phyloP scores from a whole-genome alignment of 2,797 vertebrate species.

The Sebastes dallii region DNA sequence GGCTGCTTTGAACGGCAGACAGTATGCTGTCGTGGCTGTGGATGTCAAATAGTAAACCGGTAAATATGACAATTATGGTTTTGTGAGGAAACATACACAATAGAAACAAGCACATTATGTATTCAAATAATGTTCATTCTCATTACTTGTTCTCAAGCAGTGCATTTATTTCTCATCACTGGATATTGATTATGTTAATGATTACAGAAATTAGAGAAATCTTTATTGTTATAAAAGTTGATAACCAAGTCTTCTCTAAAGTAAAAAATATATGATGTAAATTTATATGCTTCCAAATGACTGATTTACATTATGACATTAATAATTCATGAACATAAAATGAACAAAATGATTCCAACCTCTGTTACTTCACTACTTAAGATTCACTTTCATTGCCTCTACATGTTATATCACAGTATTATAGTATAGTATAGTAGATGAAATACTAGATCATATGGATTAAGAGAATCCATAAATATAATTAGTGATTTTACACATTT shows the following conservation, averaged over 20 bases:
- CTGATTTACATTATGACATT: background rate
- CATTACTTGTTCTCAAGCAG: background rate
- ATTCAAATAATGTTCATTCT: background rate
- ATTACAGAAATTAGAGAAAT: background rate
- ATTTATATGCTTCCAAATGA: background rate
- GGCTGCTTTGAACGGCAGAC: background rate
- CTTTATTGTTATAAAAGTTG: background rate
- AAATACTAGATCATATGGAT: background rate
- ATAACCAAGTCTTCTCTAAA: background rate
- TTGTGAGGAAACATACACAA: background rate
- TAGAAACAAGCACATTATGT: background rate
- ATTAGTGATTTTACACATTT: background rate
- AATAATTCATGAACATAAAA: slow-evolving; percentile 10
- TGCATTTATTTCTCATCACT: background rate
- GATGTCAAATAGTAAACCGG: background rate
- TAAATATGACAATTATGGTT: background rate
- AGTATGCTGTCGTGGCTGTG: background rate
- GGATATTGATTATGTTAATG: background rate
- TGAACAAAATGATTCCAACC: background rate
- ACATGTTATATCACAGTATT: background rate
- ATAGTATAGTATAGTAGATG: too few relatives aligned
- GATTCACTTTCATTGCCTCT: background rate
- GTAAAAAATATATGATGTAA: background rate
- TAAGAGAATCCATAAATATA: background rate
- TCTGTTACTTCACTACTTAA: background rate